A percentile compares a stretch with the other conserved stretches of the same genome.
These are phyloP conservation scores for Mystacornis crossleyi DNA, from an alignment of 2,113 vertebrate species.

Conservation along the genomic window DNA sequence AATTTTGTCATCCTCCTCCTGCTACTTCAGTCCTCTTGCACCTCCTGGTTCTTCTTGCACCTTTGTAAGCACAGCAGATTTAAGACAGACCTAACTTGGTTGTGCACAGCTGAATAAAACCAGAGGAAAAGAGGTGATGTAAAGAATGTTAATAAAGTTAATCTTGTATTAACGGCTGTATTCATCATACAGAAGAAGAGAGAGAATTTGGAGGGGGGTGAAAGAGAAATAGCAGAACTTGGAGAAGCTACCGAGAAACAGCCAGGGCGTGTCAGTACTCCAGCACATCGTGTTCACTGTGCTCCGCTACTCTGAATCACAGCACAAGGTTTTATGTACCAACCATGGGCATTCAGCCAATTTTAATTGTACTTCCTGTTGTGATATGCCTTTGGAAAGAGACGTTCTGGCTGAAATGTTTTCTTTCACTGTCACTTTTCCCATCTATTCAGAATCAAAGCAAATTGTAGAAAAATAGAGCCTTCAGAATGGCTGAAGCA, in stretches of 20 bases:
- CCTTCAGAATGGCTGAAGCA: neutral
- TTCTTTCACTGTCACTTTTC: constrained; percentile 36
- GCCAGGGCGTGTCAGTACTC: neutral
- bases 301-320: neutral
- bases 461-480: neutral
- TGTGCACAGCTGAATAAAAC: neutral
- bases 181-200: neutral
- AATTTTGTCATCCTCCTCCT: neutral
- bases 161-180: neutral
- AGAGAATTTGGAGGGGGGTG: rapidly evolving
- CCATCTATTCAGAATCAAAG: constrained; percentile 25
- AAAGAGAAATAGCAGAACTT: neutral
- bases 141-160: neutral
- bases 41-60: neutral
- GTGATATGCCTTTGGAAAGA: constrained; percentile 56
- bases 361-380: constrained; percentile 53
- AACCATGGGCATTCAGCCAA: constrained; percentile 8
- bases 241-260: neutral
- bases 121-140: neutral
- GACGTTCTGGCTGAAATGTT: constrained; percentile 58
- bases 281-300: neutral
- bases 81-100: neutral
- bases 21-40: neutral
- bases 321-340: neutral
- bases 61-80: neutral